Evolutionary conservation across 2,113 vertebrate genomes (phyloP).

Genomic region (Megaleporinus macrocephalus): DNA sequence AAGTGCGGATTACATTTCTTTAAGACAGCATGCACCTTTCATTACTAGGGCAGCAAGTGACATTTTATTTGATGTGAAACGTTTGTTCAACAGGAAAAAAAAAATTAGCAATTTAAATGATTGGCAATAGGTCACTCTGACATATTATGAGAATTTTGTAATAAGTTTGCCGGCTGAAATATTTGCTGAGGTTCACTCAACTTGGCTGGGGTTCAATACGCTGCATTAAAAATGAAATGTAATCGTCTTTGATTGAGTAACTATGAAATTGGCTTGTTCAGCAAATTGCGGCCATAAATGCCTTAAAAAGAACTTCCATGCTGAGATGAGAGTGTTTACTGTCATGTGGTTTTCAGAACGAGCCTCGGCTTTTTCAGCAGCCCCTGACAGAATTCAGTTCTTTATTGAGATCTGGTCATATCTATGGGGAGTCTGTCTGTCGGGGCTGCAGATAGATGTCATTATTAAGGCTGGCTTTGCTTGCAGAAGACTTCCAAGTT

Average conservation of each 20-base stretch:
- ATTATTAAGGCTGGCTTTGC: conserved; percentile 52
- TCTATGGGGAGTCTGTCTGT: conserved; percentile 45
- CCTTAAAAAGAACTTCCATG: conserved; percentile 31
- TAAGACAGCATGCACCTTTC: neutral
- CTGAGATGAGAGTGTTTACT: conserved; percentile 54
- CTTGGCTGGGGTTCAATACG: conserved; percentile 61
- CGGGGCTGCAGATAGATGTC: conserved; percentile 56
- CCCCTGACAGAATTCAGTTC: conserved; percentile 51
- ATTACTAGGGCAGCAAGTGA: conserved; percentile 11
- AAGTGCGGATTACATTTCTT: conserved; percentile 16
- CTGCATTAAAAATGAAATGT: conserved; percentile 61
- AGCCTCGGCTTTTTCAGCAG: neutral
- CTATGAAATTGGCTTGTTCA: conserved; percentile 64
- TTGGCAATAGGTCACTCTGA: conserved; percentile 55
- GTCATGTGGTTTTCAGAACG: conserved; percentile 23
- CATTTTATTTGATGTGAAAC: conserved; percentile 39
- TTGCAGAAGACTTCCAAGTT: conserved; percentile 34
- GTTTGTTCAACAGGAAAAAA: neutral
- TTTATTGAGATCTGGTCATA: conserved; percentile 69
- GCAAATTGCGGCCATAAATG: conserved; percentile 65
- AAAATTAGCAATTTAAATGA: conserved; percentile 13
- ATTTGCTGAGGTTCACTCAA: conserved; percentile 59
- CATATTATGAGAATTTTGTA: conserved; percentile 55
- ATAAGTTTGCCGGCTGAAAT: conserved; percentile 60
- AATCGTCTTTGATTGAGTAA: conserved; percentile 72